These are phyloP conservation scores for Semnornis frantzii DNA, from an alignment of 2,113 vertebrate genomes.

Conservation along the genomic window DNA sequence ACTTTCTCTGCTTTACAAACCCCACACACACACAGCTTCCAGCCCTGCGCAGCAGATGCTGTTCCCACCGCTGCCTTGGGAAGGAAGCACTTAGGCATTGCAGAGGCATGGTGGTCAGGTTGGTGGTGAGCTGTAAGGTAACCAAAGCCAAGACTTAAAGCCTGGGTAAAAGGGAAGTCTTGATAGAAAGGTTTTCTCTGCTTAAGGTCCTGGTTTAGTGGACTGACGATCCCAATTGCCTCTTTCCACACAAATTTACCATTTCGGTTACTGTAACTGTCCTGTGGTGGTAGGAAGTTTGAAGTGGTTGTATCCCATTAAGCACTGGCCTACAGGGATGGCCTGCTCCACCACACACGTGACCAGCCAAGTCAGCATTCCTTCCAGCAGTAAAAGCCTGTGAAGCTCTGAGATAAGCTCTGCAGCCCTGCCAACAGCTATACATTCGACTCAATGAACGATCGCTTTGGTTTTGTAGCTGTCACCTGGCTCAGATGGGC, in stretches of 20 bases:
- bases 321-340: neutral
- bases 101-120: neutral
- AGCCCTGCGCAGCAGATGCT: slow-evolving; percentile 5
- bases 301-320: slow-evolving; percentile 30
- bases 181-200: neutral
- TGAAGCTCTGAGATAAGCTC: neutral
- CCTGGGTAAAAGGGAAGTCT: neutral
- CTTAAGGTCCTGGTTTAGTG: neutral
- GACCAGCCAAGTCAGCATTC: neutral
- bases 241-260: neutral
- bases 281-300: neutral
- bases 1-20: slow-evolving; percentile 14
- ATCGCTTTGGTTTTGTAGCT: slow-evolving; percentile 94
- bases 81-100: neutral
- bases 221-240: neutral
- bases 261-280: slow-evolving; percentile 49
- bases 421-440: slow-evolving; percentile 60
- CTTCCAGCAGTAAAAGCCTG: neutral
- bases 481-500: slow-evolving; percentile 79
- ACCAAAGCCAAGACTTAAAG: slow-evolving; percentile 19
- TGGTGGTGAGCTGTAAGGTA: neutral
- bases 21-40: neutral
- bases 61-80: neutral
- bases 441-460: slow-evolving; percentile 97
- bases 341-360: neutral